Base-by-base conservation (phyloP, 2,797 vertebrate genomes). In the Choloepus didactylus region DNA sequence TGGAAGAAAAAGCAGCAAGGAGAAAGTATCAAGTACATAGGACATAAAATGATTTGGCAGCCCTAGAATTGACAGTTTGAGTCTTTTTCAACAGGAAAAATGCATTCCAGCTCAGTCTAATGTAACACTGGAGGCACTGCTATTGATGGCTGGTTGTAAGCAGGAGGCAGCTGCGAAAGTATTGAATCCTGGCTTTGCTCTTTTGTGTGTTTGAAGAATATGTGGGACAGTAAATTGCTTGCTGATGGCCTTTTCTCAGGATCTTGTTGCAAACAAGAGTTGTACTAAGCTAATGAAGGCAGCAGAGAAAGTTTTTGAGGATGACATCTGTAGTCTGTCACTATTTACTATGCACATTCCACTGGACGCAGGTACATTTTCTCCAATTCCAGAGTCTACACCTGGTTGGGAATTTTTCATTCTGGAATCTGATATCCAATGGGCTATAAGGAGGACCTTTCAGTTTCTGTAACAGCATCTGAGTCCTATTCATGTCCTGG, bases 381-480 rank as follows among this genome's bases (percentile, higher is more conserved):
- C 99, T 82, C 99, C 99, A 81, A 99, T 99, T 94, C 99, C 99
- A 1, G 99, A 99, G 98, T 99, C 99, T 93, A 99, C 98, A 12
- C 99, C 99, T 0, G 99, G 99, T 1, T 98, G 99, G 0, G 99
- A 99, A 97, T 99, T 99, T 98, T 99, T 99, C 96, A 99, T 98
- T 54, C 99, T 98, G 77, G 99, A 99, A 97, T 99, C 99, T 9
- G 99, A 99, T 97, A 91, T 99, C 99, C 95, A 99, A 98, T 79
- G 99, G 99, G 97, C 98, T 99, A 80, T 99, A 99, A 64, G 99
- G 98, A 87, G 99, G 99, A 91, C 99, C 99, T 23, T 99, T 99
- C 94, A 99, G 98, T 98, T 99, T 99, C 98, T 99, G 99, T 88
- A 99, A 99, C 96, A 99, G 98, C 99, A 99, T 99, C 99, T 99